Conservation (phyloP, 1,140 invertebrate genomes). For the Temnothorax nylanderi region DNA sequence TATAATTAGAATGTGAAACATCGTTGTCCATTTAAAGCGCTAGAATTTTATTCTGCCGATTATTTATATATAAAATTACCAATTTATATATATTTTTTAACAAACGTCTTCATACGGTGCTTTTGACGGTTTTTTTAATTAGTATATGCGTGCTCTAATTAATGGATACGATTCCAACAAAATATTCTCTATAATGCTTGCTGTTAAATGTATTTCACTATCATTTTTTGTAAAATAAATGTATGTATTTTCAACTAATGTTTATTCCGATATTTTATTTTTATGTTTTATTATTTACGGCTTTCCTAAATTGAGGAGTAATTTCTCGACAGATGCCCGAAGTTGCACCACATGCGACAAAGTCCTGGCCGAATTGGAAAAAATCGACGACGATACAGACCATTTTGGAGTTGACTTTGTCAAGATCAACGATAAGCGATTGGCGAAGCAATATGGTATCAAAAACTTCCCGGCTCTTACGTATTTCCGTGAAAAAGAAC, state of each 20-base stretch:
- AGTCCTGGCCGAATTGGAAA: slow-evolving; percentile 95
- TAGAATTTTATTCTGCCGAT: not conserved
- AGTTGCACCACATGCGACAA: slow-evolving; percentile 97
- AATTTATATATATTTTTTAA: not conserved
- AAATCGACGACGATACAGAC: slow-evolving; percentile 97
- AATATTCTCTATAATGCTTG: not conserved
- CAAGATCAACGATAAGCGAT: slow-evolving; percentile 97
- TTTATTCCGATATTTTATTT: not conserved
- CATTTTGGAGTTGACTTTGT: slow-evolving; percentile 97
- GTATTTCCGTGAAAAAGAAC: slow-evolving; percentile 97
- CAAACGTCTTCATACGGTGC: not conserved
- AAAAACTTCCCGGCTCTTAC: slow-evolving; percentile 97
- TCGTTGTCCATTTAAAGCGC: not conserved
- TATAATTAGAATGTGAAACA: not conserved
- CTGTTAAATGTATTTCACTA: not conserved
- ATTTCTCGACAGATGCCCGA: slow-evolving; percentile 91
- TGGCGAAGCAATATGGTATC: slow-evolving; percentile 97
- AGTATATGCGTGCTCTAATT: no score
- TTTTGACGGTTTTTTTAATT: not conserved
- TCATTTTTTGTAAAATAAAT: not conserved
- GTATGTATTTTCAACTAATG: not conserved
- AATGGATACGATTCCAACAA: not conserved
- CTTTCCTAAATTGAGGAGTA: not conserved
- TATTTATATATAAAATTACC: not conserved
- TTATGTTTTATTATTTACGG: not conserved